Conservation (phyloP, 2,797 vertebrate genomes). For the Bradypus variegatus region DNA sequence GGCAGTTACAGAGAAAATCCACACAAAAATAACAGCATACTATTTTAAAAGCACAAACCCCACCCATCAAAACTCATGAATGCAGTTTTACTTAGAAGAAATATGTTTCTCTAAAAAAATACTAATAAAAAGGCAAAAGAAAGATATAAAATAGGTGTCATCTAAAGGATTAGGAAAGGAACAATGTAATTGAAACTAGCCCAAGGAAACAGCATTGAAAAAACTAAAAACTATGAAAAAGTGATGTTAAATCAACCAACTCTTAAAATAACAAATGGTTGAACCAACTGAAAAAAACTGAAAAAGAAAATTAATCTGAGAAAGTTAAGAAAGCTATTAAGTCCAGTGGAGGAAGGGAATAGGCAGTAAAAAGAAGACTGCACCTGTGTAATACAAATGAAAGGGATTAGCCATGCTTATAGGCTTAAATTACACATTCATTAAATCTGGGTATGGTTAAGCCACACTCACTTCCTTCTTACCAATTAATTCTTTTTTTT, state of each 20-base stretch:
- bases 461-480: background rate
- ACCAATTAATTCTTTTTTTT: background rate
- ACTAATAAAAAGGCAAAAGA: background rate
- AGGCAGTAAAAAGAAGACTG: background rate
- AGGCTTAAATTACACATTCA: background rate
- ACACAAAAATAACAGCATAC: background rate
- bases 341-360: background rate
- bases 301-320: background rate
- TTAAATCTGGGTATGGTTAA: background rate
- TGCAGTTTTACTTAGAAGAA: background rate
- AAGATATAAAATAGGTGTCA: background rate
- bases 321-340: background rate
- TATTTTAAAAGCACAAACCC: background rate
- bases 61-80: background rate
- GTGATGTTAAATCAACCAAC: background rate
- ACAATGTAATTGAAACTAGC: background rate
- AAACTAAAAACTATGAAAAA: background rate
- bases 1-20: background rate
- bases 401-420: background rate
- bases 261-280: constrained; percentile 2
- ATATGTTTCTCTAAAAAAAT: background rate
- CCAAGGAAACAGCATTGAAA: background rate
- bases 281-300: background rate
- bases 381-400: background rate
- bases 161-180: background rate